These are phyloP conservation scores for Podarcis siculus DNA, from an alignment of 2,797 vertebrate genomes.

Conservation along the genomic window DNA sequence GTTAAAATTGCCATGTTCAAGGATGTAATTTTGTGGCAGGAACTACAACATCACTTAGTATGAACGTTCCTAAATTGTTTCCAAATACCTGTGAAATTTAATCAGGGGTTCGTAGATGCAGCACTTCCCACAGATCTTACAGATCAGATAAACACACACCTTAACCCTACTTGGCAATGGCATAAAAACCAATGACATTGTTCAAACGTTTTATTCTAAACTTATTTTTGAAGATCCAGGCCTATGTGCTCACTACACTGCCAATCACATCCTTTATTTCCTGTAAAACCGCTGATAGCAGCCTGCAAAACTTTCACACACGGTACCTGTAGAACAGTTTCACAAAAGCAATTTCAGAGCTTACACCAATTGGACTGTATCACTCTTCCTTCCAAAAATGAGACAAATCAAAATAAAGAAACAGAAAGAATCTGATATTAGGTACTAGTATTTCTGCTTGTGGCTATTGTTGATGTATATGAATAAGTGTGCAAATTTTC, in stretches of 20 bases:
- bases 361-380: neutral
- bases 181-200: neutral
- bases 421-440: neutral
- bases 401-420: slow-evolving; percentile 22
- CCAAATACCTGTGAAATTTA: slow-evolving; percentile 54
- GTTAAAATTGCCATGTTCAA: slow-evolving; percentile 48
- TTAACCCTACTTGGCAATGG: neutral
- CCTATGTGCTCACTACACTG: neutral
- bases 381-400: neutral
- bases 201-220: neutral
- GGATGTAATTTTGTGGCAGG: slow-evolving; percentile 46
- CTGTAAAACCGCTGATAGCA: neutral
- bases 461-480: neutral
- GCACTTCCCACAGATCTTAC: neutral
- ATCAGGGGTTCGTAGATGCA: slow-evolving; percentile 7
- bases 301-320: slow-evolving; percentile 44
- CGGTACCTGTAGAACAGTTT: slow-evolving; percentile 12
- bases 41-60: slow-evolving; percentile 8
- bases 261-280: neutral
- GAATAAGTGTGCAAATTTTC: neutral
- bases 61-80: slow-evolving; percentile 47
- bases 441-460: neutral
- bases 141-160: neutral
- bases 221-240: neutral
- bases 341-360: neutral